These are phyloP conservation scores for Portunus trituberculatus DNA, from an alignment of 1,140 invertebrate genomes.

Conservation along the genomic window DNA sequence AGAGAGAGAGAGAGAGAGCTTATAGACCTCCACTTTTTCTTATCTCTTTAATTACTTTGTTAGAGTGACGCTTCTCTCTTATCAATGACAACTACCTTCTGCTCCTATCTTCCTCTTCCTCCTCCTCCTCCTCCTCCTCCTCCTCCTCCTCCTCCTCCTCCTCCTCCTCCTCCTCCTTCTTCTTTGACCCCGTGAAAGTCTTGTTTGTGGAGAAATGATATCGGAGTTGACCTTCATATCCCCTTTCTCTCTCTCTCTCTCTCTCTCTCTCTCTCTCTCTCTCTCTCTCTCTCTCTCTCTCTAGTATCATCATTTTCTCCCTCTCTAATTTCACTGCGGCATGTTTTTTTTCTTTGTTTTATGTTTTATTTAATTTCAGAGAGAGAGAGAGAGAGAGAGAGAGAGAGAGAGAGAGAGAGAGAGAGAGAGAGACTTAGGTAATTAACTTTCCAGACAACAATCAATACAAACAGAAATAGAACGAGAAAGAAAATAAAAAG, in stretches of 20 bases:
- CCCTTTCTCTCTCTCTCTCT: neutral
- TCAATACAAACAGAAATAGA: too few species aligned
- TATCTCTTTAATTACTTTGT: constrained; percentile 4
- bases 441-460: too few species aligned
- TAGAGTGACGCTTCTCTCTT: neutral
- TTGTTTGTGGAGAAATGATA: too few species aligned
- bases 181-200: neutral
- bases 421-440: too few species aligned
- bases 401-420: too few species aligned
- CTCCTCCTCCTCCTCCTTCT: neutral
- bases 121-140: neutral
- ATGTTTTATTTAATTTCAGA: too few species aligned
- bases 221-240: too few species aligned
- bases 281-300: neutral
- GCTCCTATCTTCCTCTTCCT: neutral
- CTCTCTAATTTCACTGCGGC: too few species aligned
- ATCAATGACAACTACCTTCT: neutral
- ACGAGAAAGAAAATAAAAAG: too few species aligned
- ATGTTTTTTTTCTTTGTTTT: too few species aligned
- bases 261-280: neutral
- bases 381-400: too few species aligned
- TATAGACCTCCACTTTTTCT: neutral
- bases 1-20: neutral
- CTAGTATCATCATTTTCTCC: too few species aligned
- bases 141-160: neutral